Evolutionary conservation across 2,888 invertebrate genomes (phyloP).

Genomic region (Globia sparganii): DNA sequence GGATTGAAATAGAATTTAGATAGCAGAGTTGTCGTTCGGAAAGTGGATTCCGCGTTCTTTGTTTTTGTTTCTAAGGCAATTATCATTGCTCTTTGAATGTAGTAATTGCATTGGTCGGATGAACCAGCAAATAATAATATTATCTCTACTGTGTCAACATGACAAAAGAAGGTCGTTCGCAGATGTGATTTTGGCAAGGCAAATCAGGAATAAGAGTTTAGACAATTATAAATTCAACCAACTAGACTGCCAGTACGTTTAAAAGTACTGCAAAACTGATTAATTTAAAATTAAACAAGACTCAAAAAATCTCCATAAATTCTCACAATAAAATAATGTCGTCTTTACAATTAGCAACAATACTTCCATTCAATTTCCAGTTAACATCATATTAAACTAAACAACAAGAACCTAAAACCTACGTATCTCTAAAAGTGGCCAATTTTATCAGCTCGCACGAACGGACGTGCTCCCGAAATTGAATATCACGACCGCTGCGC

Average conservation of each 20-base stretch:
- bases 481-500: constrained; percentile 50
- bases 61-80: background rate
- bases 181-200: too few relatives aligned
- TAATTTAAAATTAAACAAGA: too few relatives aligned
- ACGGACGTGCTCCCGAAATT: constrained; percentile 48
- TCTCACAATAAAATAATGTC: too few relatives aligned
- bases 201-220: too few relatives aligned
- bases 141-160: too few relatives aligned
- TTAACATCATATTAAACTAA: too few relatives aligned
- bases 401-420: background rate
- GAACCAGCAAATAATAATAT: background rate
- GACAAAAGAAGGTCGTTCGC: too few relatives aligned
- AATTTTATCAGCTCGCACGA: constrained; percentile 28
- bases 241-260: background rate
- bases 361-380: too few relatives aligned
- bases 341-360: too few relatives aligned
- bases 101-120: background rate
- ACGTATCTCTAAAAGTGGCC: constrained; percentile 41
- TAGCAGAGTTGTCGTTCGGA: background rate
- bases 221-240: background rate
- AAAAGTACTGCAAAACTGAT: too few relatives aligned
- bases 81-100: background rate
- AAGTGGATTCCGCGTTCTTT: constrained; percentile 33
- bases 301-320: too few relatives aligned
- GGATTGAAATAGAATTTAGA: constrained; percentile 41